Evolutionary conservation across 2,113 vertebrate species (phyloP), one percentile per base, ranked within the genome.

Genomic region (Passer montanus): DNA sequence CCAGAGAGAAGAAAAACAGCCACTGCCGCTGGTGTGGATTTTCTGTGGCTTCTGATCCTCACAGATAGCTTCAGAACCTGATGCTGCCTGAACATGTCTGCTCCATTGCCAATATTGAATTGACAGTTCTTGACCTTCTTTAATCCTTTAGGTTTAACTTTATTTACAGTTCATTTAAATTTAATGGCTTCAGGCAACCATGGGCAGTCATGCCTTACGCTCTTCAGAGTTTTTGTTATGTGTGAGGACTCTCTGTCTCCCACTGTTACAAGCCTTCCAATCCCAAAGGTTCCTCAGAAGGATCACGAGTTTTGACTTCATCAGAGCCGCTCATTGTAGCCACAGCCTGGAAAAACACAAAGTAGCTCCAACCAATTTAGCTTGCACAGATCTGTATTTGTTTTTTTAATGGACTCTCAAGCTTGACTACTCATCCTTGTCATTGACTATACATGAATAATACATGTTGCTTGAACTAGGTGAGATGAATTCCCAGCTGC

Each of bases 101-200:
- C 44, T 80, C 20, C 66, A 28, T 60, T 74, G 49, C 59, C 44
- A 60, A 27, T 86, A 96, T 78, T 91, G 33, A 85, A 95, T 87
- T 96, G 95, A 72, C 95, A 95, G 74, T 44, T 92, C 94, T 70
- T 92, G 92, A 97, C 94, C 89, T 96, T 95, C 94, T 97, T 92
- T 93, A 97, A 96, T 97, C 95, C 59, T 91, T 95, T 94, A 93
- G 47, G 41, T 96, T 96, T 95, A 96, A 93, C 77, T 96, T 95
- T 97, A 89, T 92, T 96, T 95, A 93, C 87, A 89, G 80, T 95
- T 95, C 83, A 91, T 97, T 97, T 95, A 92, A 96, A 94, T 94
- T 63, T 94, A 93, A 96, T 94, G 87, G 52, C 75, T 95, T 95
- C 66, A 91, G 95, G 90, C 93, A 97, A 50, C 94, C 79, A 69